These are phyloP conservation scores for Drosophila peninsularis DNA, from an alignment of 2,888 invertebrate species.

Conservation along the genomic window DNA sequence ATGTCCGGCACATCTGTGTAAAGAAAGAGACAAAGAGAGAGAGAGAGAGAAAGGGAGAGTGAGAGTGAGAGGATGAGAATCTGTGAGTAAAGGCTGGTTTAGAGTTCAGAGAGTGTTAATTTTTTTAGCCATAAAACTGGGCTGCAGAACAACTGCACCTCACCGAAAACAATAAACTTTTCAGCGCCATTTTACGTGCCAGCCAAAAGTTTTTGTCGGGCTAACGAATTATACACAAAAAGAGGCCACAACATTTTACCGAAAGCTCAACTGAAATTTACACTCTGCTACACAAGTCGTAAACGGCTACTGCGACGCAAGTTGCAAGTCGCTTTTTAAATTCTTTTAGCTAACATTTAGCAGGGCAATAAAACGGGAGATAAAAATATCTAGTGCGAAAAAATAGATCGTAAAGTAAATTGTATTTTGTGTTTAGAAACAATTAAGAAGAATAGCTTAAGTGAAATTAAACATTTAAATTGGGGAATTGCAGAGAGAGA, in stretches of 20 bases:
- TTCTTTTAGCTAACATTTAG: conserved; percentile 15
- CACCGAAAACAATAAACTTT: conserved; percentile 57
- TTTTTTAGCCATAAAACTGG: conserved; percentile 55
- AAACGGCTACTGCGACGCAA: conserved; percentile 25
- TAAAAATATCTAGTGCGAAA: neutral
- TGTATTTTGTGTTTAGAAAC: neutral
- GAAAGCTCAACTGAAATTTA: conserved; percentile 44
- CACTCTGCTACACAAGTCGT: conserved; percentile 59
- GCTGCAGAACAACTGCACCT: conserved; percentile 28
- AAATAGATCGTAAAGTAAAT: conserved; percentile 5
- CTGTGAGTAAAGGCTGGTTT: conserved; percentile 4
- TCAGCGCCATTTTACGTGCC: conserved; percentile 62
- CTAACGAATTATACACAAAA: conserved; percentile 53
- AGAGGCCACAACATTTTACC: conserved; percentile 48
- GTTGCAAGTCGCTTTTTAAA: conserved; percentile 18
- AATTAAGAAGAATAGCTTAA: neutral
- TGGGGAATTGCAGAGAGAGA: too few species aligned
- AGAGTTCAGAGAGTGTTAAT: conserved; percentile 59
- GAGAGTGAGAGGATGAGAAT: conserved; percentile 3
- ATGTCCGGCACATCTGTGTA: conserved; percentile 87
- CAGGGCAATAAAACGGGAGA: neutral
- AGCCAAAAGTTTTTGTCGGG: conserved; percentile 49
- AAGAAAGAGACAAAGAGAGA: conserved; percentile 12
- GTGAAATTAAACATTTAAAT: conserved; percentile 5
- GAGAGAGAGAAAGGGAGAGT: conserved; percentile 12